Evolutionary conservation across 2,888 invertebrate species (phyloP), one percentile per base, ranked within the genome.

Genomic region (Oscheius myriophilus): DNA sequence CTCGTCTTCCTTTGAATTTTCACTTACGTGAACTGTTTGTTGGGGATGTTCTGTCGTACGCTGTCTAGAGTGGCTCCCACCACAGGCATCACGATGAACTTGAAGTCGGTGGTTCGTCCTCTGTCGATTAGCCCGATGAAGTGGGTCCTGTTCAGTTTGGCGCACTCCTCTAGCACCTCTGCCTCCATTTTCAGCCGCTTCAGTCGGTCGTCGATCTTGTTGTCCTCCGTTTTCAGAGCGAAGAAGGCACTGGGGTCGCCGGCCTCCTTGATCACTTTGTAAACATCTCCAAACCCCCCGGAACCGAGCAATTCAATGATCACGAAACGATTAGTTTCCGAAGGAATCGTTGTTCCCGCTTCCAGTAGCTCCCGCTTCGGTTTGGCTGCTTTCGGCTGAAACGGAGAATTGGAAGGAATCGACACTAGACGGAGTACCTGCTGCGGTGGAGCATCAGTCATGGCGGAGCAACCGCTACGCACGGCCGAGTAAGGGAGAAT

Each of bases 161-260:
- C 46, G 21, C 61, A 61, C 16, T 23, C 46, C 9, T 16, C 46
- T 33, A 61, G 49, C 11, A 61, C 61, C 26, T 61, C 61, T n/a
- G 61, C 61, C 23, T 61, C 61, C 33, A 61, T 49, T 54, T 78
- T 78, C 55, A 78, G 62, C 26, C 78, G 68, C 33, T 70, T 45
- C 42, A 70, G 69, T 11, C 72, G 58, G 39, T 73, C 73, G 14
- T 73, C 69, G 4, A 71, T 71, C 0, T 67, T 68, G 26, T 70
- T 70, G 18, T 67, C 67, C 59, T 78, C 78, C 11, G 78, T 78
- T 43, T 78, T 78, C 64, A 75, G 21, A 0, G 78, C 78, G 52
- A 72, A 75, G 43, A 58, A 43, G 21, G 23, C 21, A 23, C 43
- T n/a, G 11, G 23, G n/a, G 16, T 58, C 23, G 4, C 33, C 33